A percentile compares a stretch with the other conserved stretches of the same genome.
Conservation (phyloP, 2,797 vertebrate species). For the Sciurus vulgaris region DNA sequence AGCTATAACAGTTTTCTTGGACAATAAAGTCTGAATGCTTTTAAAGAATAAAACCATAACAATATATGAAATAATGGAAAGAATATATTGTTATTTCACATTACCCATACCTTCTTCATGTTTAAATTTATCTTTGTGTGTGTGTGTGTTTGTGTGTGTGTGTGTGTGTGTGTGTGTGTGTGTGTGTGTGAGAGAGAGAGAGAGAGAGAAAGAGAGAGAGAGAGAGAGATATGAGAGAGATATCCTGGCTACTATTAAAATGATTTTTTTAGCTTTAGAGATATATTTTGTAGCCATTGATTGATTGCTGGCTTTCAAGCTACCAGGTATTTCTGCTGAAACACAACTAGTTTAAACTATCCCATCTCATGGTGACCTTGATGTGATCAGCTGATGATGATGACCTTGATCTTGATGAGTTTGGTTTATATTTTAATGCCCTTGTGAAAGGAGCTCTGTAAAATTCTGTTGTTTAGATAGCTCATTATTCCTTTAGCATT, state of each 20-base stretch:
- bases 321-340: neutral
- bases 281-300: neutral
- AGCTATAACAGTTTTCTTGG: neutral
- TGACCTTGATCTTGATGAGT: neutral
- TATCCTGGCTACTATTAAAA: neutral
- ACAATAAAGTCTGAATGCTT: neutral
- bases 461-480: neutral
- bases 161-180: too few species aligned
- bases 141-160: too few species aligned
- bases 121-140: neutral
- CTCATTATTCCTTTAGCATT: neutral
- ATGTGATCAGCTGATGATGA: neutral
- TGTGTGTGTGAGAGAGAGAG: too few species aligned
- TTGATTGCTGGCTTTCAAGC: constrained; percentile 29
- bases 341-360: constrained; percentile 23
- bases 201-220: too few species aligned
- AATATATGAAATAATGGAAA: neutral
- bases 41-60: neutral
- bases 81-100: neutral
- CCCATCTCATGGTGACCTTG: neutral
- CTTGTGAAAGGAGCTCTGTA: constrained; percentile 2
- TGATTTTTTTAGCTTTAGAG: neutral
- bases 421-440: neutral
- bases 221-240: too few species aligned
- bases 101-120: neutral